These are phyloP conservation scores for Xanthorhoe designata DNA, from an alignment of 2,888 invertebrate genomes.

Conservation along the genomic window DNA sequence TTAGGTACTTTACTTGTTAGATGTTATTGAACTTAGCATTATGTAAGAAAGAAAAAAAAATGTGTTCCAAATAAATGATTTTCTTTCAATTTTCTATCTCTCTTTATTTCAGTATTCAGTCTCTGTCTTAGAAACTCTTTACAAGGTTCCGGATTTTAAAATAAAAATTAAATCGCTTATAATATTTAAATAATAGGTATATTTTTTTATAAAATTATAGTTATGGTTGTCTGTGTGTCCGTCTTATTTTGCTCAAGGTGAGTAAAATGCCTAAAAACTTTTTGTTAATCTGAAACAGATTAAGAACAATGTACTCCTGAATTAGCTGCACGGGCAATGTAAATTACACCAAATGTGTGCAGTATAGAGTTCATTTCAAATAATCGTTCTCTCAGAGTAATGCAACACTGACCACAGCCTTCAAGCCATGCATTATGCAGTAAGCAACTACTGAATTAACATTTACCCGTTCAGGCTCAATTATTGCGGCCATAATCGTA, in stretches of 20 bases:
- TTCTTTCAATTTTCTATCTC: too few relatives aligned
- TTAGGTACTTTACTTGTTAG: neutral
- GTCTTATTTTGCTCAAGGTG: too few relatives aligned
- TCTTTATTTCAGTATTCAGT: too few relatives aligned
- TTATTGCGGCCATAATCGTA: conserved; percentile 64
- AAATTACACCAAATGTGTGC: neutral
- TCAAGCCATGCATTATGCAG: conserved; percentile 58
- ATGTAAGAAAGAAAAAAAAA: neutral
- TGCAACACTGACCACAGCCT: conserved; percentile 17
- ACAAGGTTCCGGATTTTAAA: too few relatives aligned
- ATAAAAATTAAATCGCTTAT: too few relatives aligned
- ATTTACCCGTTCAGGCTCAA: conserved; percentile 61
- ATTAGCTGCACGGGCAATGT: neutral
- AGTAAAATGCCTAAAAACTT: neutral
- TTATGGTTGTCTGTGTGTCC: too few relatives aligned
- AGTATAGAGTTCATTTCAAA: conserved; percentile 9
- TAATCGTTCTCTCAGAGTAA: conserved; percentile 1
- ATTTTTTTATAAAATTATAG: too few relatives aligned
- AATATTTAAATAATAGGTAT: too few relatives aligned
- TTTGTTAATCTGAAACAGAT: neutral
- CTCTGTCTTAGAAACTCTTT: too few relatives aligned
- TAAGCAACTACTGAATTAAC: conserved; percentile 62
- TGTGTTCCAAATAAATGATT: too few relatives aligned
- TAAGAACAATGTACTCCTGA: too few relatives aligned
- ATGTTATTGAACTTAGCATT: neutral